Conservation (phyloP, 2,113 vertebrate genomes). For the Rutilus rutilus region DNA sequence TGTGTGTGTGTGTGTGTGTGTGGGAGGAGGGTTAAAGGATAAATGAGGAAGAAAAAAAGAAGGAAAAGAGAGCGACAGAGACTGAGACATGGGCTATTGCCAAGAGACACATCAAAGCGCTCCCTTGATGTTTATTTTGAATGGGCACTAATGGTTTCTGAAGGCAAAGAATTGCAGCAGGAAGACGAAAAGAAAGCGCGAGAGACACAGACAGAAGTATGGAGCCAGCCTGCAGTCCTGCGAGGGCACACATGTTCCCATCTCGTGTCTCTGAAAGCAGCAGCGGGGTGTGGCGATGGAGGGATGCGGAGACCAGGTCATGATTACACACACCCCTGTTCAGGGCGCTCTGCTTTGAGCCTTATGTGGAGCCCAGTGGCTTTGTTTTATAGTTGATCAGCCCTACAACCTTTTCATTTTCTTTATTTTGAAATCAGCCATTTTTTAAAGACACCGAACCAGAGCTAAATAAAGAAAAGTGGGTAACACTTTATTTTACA, state of each 20-base stretch:
- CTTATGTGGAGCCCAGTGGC: conserved; percentile 4
- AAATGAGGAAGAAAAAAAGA: conserved; percentile 36
- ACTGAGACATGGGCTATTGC: conserved; percentile 40
- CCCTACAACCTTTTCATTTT: background rate
- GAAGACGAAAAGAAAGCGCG: conserved; percentile 28
- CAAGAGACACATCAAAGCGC: conserved; percentile 47
- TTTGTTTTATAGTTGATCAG: background rate
- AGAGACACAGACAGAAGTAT: conserved; percentile 20
- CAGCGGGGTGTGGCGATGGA: conserved; percentile 26
- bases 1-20: conserved; percentile 3
- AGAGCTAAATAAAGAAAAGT: too few relatives aligned
- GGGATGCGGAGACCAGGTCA: conserved; percentile 43
- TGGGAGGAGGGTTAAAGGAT: conserved; percentile 37
- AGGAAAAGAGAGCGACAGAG: conserved; percentile 42
- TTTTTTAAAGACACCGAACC: too few relatives aligned
- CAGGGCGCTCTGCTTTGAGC: conserved; percentile 12
- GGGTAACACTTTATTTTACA: too few relatives aligned
- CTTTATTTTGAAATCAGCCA: too few relatives aligned
- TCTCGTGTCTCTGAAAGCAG: conserved; percentile 28
- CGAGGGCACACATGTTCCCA: conserved; percentile 37
- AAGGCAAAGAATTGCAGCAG: conserved; percentile 41
- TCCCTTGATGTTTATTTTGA: conserved; percentile 53
- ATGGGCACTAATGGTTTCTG: conserved; percentile 49
- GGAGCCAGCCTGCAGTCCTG: conserved; percentile 28
- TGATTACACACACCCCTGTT: conserved; percentile 40